Base-by-base conservation (phyloP, 2,113 vertebrate genomes). In the Saimiri boliviensis region DNA sequence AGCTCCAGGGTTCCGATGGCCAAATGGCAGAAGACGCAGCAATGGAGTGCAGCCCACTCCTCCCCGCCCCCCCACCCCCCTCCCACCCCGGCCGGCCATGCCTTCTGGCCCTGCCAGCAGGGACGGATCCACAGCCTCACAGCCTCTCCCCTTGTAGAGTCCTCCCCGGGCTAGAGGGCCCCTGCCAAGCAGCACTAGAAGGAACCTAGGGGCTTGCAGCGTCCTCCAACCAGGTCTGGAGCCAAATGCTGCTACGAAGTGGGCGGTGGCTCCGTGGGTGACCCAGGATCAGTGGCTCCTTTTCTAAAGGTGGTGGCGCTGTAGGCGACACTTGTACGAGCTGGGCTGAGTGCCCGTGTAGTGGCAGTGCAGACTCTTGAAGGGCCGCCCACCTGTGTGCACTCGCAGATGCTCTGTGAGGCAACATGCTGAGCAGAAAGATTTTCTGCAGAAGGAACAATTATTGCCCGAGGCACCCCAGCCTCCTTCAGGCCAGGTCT, bases 401-500 rank as follows among this genome's bases (percentile, higher is more conserved):
- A 99, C 99, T 89, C 99, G 98, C 99, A 99, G 16, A 97, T 99
- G 99, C 97, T 99, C 99, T 98, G 99, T 99, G 95, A 99, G 99
- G 97, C 99, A 99, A 97, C 99, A 99, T 52, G 99, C 99, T 54
- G 99, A 99, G 90, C 99, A 99, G 98, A 99, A 99, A 80, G 99
- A 99, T 98, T 99, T 99, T 85, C 99, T 99, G 66, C 99, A 99
- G 98, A 99, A 99, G 63, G 99, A 99, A 93, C 99, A 99, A 95
- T 99, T 99, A 98, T 99, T 99, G 93, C 99, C 99, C 77, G 99
- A 99, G 93, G 98, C 98, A 47, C 99, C 99, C 14, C 99, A 99
- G 93, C 99, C 98, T 79, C 99, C 98, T 97, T 99, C 99, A n/a
- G 98, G 92, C 93, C 98, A 97, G 54, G 99, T 97, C 86, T 99